phyloP scores from a whole-genome alignment of 2,113 vertebrate species.

The Lethenteron reissneri region DNA sequence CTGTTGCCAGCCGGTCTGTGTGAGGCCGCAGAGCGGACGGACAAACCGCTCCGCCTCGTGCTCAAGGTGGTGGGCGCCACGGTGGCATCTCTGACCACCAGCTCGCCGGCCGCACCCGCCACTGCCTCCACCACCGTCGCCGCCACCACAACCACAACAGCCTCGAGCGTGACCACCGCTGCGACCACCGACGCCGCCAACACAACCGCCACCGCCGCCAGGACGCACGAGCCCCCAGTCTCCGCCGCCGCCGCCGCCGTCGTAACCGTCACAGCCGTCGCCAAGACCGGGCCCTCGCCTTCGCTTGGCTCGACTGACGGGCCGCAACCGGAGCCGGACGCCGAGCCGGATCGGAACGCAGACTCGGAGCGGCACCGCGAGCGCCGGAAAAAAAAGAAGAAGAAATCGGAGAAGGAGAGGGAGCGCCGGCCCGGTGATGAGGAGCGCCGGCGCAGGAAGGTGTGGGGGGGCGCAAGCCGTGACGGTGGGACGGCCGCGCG shows the following conservation, averaged over 20 bases:
- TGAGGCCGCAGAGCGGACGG: slow-evolving; percentile 18
- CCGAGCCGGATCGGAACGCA: slow-evolving; percentile 69
- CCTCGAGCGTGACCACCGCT: not conserved
- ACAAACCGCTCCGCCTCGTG: slow-evolving; percentile 79
- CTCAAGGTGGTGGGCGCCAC: slow-evolving; percentile 90
- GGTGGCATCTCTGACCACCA: slow-evolving; percentile 79
- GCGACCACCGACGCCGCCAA: not conserved
- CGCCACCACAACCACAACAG: slow-evolving; percentile 43
- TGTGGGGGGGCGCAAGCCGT: slow-evolving; percentile 14
- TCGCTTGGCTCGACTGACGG: too few relatives aligned
- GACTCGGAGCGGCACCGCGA: slow-evolving; percentile 77
- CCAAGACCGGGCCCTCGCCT: too few relatives aligned
- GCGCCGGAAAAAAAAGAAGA: slow-evolving; percentile 95
- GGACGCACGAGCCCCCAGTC: too few relatives aligned
- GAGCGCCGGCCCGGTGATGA: slow-evolving; percentile 48
- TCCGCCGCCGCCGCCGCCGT: too few relatives aligned
- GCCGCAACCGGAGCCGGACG: too few relatives aligned
- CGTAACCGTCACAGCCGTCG: too few relatives aligned
- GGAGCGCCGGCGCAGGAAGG: slow-evolving; percentile 66
- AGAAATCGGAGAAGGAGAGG: slow-evolving; percentile 78
- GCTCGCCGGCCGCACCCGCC: slow-evolving; percentile 16
- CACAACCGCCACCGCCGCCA: too few relatives aligned
- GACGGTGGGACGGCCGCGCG: too few relatives aligned
- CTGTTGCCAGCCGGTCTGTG: not conserved
- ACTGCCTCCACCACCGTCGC: slow-evolving; percentile 62